Percentiles rank a stretch among this genome's conserved stretches.
Evolutionary conservation across 2,113 vertebrate genomes (phyloP).

Genomic region (Catharus fuscescens): DNA sequence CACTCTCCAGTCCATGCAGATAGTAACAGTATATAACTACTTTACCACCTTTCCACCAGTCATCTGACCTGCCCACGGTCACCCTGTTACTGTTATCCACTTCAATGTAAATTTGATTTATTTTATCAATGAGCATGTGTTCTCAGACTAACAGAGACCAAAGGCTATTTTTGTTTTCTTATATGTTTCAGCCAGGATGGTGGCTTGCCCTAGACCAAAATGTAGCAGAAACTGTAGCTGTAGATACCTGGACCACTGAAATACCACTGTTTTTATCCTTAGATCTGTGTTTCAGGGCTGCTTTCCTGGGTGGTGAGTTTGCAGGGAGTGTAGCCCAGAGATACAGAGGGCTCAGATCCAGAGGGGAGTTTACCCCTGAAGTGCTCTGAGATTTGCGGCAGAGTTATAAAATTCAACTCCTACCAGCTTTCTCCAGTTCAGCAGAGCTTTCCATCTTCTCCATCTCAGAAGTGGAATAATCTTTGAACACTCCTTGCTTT

Average conservation of each 20-base stretch:
- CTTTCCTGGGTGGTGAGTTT: not conserved
- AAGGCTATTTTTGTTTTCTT: not conserved
- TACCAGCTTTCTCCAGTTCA: not conserved
- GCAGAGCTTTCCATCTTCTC: not conserved
- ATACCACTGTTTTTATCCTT: not conserved
- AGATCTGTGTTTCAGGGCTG: not conserved
- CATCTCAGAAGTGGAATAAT: not conserved
- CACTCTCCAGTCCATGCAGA: not conserved
- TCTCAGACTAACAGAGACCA: not conserved
- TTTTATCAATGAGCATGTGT: not conserved
- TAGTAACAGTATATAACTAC: not conserved
- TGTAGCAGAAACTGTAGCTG: not conserved
- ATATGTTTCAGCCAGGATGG: accelerated
- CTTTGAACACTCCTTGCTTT: not conserved
- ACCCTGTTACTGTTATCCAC: not conserved
- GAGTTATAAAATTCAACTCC: not conserved
- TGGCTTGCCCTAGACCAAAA: not conserved
- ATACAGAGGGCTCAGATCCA: not conserved
- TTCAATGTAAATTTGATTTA: not conserved
- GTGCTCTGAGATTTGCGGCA: not conserved
- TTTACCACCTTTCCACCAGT: not conserved
- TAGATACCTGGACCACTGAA: not conserved
- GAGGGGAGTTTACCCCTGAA: not conserved
- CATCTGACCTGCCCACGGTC: not conserved
- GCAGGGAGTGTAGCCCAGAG: not conserved